Conservation (phyloP, 2,113 vertebrate species). For the Hylia prasina region DNA sequence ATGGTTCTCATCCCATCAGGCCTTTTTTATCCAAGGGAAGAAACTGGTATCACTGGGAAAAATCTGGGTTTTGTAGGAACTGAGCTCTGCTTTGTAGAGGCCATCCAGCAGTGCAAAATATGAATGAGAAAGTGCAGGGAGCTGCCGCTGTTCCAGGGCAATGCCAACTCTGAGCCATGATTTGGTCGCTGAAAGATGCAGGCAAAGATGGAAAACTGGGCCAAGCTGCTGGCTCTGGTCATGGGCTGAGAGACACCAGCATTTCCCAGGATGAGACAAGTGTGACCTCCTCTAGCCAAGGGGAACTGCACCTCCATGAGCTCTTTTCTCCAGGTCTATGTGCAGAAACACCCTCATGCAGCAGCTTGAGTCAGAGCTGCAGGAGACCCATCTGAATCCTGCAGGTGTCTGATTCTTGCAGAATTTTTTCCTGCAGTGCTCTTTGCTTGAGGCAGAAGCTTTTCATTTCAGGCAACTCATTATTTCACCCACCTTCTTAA, state of each 20-base stretch:
- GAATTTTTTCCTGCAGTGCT: neutral
- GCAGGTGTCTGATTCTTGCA: neutral
- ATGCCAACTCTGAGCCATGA: neutral
- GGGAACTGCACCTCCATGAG: neutral
- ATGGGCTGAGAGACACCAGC: neutral
- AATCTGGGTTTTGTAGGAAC: neutral
- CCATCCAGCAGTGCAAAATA: neutral
- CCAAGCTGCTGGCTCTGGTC: neutral
- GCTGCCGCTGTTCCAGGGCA: neutral
- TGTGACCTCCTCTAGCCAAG: neutral
- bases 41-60: neutral
- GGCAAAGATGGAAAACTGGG: neutral
- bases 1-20: neutral
- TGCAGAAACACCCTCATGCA: neutral
- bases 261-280: neutral
- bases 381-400: neutral
- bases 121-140: neutral
- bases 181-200: accelerated
- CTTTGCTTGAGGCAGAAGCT: neutral
- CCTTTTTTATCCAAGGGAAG: neutral
- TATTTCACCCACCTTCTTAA: neutral
- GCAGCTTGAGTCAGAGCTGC: neutral
- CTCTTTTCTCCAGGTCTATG: neutral
- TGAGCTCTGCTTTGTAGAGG: neutral
- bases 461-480: neutral